A percentile compares a stretch with the other conserved stretches of the same genome.
Conservation (phyloP, 2,888 invertebrate genomes). For the Selenia dentaria region DNA sequence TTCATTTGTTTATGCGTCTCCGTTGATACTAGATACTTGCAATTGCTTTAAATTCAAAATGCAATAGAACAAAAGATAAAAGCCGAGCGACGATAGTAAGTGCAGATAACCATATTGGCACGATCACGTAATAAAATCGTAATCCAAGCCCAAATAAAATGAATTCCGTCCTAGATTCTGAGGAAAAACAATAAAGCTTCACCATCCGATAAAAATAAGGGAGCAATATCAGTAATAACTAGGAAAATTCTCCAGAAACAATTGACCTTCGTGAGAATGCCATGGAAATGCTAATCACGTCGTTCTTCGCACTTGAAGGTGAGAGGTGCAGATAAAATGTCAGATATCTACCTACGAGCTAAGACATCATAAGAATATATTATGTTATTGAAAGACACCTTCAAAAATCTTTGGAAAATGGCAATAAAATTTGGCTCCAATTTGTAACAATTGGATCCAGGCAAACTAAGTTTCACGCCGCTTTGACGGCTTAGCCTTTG, state of each 20-base stretch:
- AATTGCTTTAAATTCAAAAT: too few relatives aligned
- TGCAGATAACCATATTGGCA: too few relatives aligned
- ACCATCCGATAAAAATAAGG: conserved; percentile 13
- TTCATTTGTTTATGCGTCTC: too few relatives aligned
- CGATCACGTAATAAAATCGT: conserved; percentile 11
- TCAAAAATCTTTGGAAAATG: too few relatives aligned
- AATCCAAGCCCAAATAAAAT: conserved; percentile 15
- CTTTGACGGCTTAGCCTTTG: too few relatives aligned
- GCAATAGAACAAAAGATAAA: too few relatives aligned
- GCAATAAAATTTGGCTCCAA: too few relatives aligned
- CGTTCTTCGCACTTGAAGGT: conserved; percentile 64
- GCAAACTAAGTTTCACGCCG: too few relatives aligned
- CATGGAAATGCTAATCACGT: conserved; percentile 77
- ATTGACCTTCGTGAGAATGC: conserved; percentile 63
- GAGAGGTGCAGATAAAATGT: conserved; percentile 56
- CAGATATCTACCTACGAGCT: conserved; percentile 19
- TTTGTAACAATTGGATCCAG: too few relatives aligned
- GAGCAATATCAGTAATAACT: conserved; percentile 1
- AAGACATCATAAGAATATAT: not conserved
- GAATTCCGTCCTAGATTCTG: conserved; percentile 12
- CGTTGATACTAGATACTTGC: too few relatives aligned
- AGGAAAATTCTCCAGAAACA: conserved; percentile 13
- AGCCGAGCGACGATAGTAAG: too few relatives aligned
- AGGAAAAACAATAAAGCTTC: conserved; percentile 20
- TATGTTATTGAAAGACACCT: too few relatives aligned